phyloP scores from a whole-genome alignment of 2,113 vertebrate species.

The Eudorcas thomsonii region DNA sequence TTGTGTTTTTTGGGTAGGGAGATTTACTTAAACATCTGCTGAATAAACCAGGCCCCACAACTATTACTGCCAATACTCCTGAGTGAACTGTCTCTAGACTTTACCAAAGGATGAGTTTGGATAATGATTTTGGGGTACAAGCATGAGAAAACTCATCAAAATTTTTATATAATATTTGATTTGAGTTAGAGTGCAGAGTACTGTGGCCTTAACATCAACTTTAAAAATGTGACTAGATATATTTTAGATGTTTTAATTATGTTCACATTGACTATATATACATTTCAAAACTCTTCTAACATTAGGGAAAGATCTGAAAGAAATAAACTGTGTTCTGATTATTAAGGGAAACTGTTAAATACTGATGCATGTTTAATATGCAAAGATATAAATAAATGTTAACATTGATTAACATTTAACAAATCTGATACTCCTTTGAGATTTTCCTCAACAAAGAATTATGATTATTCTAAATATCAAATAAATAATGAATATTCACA shows the following conservation, averaged over 20 bases:
- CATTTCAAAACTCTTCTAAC: not conserved
- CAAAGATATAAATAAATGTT: not conserved
- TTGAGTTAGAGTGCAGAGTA: not conserved
- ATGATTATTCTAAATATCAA: not conserved
- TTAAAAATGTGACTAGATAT: not conserved
- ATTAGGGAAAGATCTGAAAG: not conserved
- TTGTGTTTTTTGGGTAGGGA: not conserved
- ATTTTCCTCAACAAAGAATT: not conserved
- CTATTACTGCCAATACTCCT: not conserved
- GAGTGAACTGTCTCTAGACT: fast-evolving
- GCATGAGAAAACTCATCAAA: not conserved
- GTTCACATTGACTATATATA: not conserved
- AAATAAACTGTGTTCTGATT: not conserved
- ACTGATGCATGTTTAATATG: not conserved
- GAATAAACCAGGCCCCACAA: not conserved
- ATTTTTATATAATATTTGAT: not conserved
- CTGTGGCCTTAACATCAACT: not conserved
- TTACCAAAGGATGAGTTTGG: not conserved
- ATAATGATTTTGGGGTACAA: not conserved
- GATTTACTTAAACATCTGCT: not conserved
- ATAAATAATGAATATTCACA: not conserved
- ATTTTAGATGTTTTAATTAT: not conserved
- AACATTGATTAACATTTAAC: constrained; percentile 5
- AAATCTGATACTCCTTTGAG: constrained; percentile 25
- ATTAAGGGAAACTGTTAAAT: not conserved